phyloP scores from a whole-genome alignment of 2,888 invertebrate genomes.

The Dynastes maya region DNA sequence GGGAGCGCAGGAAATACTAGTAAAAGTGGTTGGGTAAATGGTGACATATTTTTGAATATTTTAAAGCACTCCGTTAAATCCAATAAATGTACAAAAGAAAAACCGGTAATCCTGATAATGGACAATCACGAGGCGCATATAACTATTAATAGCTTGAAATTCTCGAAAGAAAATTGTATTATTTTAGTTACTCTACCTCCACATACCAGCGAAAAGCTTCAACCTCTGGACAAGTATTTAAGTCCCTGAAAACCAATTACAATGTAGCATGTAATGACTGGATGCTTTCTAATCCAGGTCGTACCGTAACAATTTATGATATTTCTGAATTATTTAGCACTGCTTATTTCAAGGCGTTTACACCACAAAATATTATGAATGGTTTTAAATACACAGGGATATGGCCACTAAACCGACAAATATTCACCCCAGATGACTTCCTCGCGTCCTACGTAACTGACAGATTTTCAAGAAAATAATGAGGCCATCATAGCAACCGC shows the following conservation, averaged over 20 bases:
- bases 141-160: conserved; percentile 51
- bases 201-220: conserved; percentile 17
- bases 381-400: conserved; percentile 30
- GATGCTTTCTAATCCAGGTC: conserved; percentile 7
- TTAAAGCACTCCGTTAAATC: conserved; percentile 55
- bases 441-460: conserved; percentile 10
- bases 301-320: conserved; percentile 22
- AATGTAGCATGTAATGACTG: conserved; percentile 15
- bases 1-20: conserved; percentile 54
- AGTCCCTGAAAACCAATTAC: conserved; percentile 13
- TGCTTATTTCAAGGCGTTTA: no score
- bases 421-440: conserved; percentile 27
- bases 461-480: neutral
- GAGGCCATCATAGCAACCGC: neutral
- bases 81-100: conserved; percentile 52
- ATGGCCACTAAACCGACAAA: conserved; percentile 10
- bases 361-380: neutral
- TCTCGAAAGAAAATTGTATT: conserved; percentile 59
- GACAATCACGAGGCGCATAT: conserved; percentile 59
- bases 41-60: conserved; percentile 54
- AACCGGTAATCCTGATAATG: conserved; percentile 55
- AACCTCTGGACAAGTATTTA: conserved; percentile 38
- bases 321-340: neutral
- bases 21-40: conserved; percentile 55
- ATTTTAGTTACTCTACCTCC: conserved; percentile 50